Evolutionary conservation across 2,888 invertebrate species (phyloP).

Genomic region (Vandiemenella viatica): DNA sequence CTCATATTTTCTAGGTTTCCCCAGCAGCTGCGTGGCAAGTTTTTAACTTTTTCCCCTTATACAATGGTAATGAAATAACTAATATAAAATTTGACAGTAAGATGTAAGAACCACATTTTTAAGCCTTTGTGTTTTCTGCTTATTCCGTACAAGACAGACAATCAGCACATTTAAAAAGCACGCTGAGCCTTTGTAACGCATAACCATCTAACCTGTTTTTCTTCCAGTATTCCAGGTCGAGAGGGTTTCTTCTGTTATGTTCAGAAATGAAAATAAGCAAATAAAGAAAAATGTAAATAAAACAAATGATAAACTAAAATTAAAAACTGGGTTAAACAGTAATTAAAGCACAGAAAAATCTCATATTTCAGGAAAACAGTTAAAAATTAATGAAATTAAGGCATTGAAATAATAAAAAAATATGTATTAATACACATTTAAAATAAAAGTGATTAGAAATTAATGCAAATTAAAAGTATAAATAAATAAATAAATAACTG

Average conservation of each 20-base stretch:
- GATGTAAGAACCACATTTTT: neutral
- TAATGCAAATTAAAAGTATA: too few relatives aligned
- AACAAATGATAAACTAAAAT: slow-evolving; percentile 15
- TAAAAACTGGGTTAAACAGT: slow-evolving; percentile 5
- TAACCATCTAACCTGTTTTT: slow-evolving; percentile 22
- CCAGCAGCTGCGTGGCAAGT: neutral
- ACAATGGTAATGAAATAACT: too few relatives aligned
- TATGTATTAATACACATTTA: too few relatives aligned
- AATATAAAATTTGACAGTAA: neutral
- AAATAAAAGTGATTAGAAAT: too few relatives aligned
- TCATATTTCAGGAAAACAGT: slow-evolving; percentile 3
- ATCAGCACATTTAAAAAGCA: too few relatives aligned
- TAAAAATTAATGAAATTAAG: slow-evolving; percentile 6
- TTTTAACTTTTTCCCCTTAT: too few relatives aligned
- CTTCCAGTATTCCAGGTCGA: slow-evolving; percentile 22
- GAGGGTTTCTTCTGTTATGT: slow-evolving; percentile 22
- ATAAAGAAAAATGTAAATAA: slow-evolving; percentile 12
- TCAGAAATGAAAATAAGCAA: slow-evolving; percentile 4
- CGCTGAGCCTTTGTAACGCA: neutral
- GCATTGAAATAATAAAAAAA: too few relatives aligned
- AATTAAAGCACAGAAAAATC: slow-evolving; percentile 12
- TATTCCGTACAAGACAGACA: neutral
- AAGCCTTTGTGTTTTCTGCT: neutral
- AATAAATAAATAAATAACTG: neutral
- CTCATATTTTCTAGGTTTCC: neutral